These are phyloP conservation scores for Phoebastria nigripes DNA, from an alignment of 2,797 vertebrate species.

Conservation along the genomic window DNA sequence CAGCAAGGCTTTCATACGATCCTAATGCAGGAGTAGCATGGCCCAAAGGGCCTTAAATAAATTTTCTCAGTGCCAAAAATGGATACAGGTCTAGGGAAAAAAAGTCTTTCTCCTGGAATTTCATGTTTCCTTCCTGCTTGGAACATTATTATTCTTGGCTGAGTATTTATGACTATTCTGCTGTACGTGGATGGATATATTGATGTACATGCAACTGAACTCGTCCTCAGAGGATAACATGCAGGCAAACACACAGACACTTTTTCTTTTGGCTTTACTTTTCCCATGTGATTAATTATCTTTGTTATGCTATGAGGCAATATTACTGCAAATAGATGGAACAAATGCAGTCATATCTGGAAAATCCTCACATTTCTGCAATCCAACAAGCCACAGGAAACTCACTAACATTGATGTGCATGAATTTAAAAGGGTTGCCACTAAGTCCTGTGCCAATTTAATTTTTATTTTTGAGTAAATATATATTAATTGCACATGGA, in stretches of 20 bases:
- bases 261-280: conserved; percentile 31
- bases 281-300: conserved; percentile 18
- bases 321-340: conserved; percentile 23
- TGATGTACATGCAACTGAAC: neutral
- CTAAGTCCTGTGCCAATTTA: neutral
- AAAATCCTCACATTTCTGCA: neutral
- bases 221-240: neutral
- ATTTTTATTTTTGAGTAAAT: neutral
- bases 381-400: neutral
- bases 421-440: neutral
- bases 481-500: neutral
- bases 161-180: neutral
- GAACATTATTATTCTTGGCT: conserved; percentile 23
- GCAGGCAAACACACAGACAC: neutral
- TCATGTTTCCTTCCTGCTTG: conserved; percentile 30
- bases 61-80: neutral
- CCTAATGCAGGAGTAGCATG: neutral
- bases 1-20: neutral
- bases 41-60: conserved; percentile 19
- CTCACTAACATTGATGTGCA: neutral
- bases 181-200: neutral
- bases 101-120: conserved; percentile 10
- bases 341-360: conserved; percentile 21
- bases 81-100: neutral
- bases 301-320: conserved; percentile 15